Evolutionary conservation across 2,888 invertebrate genomes (phyloP).

Genomic region (Exephanes ischioxanthus): DNA sequence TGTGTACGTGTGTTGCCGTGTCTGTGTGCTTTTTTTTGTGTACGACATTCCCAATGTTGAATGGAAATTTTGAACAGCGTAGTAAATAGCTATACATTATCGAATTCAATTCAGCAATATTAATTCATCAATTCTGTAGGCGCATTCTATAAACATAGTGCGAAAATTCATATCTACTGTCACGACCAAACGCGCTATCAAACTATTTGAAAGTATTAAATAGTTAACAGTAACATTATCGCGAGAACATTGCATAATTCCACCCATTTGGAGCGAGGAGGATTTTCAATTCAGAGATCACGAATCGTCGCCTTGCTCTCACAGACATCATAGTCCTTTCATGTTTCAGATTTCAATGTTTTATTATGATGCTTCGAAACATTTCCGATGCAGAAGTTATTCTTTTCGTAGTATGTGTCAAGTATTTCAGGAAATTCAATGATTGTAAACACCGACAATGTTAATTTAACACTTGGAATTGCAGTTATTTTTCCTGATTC

Average conservation of each 20-base stretch:
- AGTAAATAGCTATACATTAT: slow-evolving; percentile 64
- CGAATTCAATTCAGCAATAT: slow-evolving; percentile 69
- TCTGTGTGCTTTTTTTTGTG: slow-evolving; percentile 30
- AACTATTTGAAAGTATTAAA: slow-evolving; percentile 70
- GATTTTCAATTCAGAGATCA: slow-evolving; percentile 40
- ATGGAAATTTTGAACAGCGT: slow-evolving; percentile 68
- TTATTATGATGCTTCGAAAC: not conserved
- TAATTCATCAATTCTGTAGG: slow-evolving; percentile 61
- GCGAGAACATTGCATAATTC: slow-evolving; percentile 60
- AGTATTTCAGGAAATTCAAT: not conserved
- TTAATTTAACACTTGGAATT: not conserved
- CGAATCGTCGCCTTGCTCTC: slow-evolving; percentile 34
- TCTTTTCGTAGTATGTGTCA: not conserved
- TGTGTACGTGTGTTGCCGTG: slow-evolving; percentile 20
- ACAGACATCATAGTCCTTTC: not conserved
- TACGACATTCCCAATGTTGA: slow-evolving; percentile 49
- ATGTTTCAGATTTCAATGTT: not conserved
- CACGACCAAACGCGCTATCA: slow-evolving; percentile 47
- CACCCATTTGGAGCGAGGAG: slow-evolving; percentile 31
- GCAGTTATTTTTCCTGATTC: not conserved
- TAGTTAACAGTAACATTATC: slow-evolving; percentile 73
- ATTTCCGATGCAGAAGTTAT: not conserved
- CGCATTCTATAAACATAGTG: slow-evolving; percentile 49
- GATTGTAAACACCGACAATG: not conserved
- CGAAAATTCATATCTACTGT: slow-evolving; percentile 44